A percentile compares a stretch with the other conserved stretches of the same genome.
phyloP scores from a whole-genome alignment of 2,888 invertebrate species.

The Sisyra terminalis region DNA sequence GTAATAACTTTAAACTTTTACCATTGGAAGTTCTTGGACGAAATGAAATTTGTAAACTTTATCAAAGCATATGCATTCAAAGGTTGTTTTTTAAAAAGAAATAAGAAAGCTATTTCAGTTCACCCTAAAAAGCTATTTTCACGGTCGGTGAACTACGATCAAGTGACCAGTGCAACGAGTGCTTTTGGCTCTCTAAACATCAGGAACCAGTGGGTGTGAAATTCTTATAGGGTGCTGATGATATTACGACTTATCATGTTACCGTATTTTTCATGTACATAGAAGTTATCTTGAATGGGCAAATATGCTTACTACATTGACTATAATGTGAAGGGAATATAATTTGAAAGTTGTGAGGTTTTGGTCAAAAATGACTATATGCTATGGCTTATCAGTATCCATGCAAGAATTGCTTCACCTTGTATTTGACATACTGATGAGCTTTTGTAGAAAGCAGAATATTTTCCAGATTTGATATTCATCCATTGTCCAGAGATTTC shows the following conservation, averaged over 20 bases:
- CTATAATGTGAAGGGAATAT: too few species aligned
- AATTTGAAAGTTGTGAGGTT: too few species aligned
- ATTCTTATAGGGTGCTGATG: conserved; percentile 8
- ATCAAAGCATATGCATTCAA: background rate
- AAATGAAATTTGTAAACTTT: background rate
- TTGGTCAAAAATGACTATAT: too few species aligned
- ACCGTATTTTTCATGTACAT: too few species aligned
- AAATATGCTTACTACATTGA: too few species aligned
- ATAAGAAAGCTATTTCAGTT: conserved; percentile 2
- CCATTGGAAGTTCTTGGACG: background rate
- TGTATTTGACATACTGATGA: too few species aligned
- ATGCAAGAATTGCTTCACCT: too few species aligned
- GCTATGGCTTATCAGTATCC: too few species aligned
- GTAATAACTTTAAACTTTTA: background rate
- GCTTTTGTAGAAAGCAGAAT: too few species aligned
- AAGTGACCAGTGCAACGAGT: conserved; percentile 24
- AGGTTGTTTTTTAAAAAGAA: conserved; percentile 7
- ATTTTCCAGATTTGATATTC: too few species aligned
- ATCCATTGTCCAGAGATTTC: too few species aligned
- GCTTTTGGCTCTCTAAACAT: background rate
- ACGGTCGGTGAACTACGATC: conserved; percentile 18
- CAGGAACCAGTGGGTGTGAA: conserved; percentile 5
- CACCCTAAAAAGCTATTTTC: conserved; percentile 19
- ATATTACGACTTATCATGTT: conserved; percentile 5
- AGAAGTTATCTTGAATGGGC: too few species aligned